phyloP scores from a whole-genome alignment of 2,797 vertebrate species.

The Ctenopoma multispine region DNA sequence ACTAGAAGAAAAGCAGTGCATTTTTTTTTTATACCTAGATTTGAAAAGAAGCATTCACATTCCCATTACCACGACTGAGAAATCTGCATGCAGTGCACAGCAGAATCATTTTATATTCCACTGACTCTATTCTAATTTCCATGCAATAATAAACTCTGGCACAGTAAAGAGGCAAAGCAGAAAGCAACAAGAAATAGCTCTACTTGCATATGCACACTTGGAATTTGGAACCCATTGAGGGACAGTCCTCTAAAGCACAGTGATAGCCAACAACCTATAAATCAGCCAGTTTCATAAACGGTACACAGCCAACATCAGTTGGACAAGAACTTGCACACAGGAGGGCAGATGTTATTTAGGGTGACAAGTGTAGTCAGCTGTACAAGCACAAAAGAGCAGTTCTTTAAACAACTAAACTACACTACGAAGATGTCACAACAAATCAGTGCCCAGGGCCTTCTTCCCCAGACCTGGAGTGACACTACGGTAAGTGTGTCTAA shows the following conservation, averaged over 20 bases:
- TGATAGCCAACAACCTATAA: conserved; percentile 41
- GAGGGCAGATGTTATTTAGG: conserved; percentile 47
- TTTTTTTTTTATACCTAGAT: conserved; percentile 1
- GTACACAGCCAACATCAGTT: conserved; percentile 31
- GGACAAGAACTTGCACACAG: conserved; percentile 34
- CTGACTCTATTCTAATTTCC: conserved; percentile 17
- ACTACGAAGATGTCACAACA: conserved; percentile 48
- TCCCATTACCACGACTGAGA: conserved; percentile 7
- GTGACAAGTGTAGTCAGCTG: conserved; percentile 64
- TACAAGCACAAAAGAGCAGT: conserved; percentile 35
- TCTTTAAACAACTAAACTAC: conserved; percentile 42
- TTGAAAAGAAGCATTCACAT: conserved; percentile 17
- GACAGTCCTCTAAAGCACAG: conserved; percentile 24
- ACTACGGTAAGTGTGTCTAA: conserved; percentile 6
- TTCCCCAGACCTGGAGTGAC: conserved; percentile 14
- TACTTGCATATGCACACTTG: conserved; percentile 41
- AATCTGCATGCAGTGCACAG: conserved; percentile 12
- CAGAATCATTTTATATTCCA: conserved; percentile 10
- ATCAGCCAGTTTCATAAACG: conserved; percentile 48
- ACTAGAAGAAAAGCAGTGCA: conserved; percentile 8
- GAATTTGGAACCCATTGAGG: conserved; percentile 49
- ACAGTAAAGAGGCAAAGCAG: background rate
- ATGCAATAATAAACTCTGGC: conserved; percentile 30
- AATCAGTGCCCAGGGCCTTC: conserved; percentile 16
- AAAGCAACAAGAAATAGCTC: conserved; percentile 28